Base-by-base conservation (phyloP, 1,140 invertebrate species). In the Pteromalus puparum region DNA sequence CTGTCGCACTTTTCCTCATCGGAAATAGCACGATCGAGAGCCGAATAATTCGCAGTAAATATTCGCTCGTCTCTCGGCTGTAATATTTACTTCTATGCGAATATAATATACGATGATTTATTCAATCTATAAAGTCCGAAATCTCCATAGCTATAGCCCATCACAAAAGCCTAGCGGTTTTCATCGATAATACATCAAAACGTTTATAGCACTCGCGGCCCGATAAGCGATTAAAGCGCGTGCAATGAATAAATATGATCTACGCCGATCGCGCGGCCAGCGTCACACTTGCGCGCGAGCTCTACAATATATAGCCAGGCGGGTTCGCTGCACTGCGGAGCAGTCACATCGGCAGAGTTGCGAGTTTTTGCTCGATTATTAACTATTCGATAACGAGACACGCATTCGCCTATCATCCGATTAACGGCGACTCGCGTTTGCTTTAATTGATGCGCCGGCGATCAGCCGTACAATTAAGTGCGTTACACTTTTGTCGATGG, bases 231-330 rank as follows among this genome's bases (percentile, higher is more conserved):
- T 74, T 34, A 34, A 72, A 81, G 26, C 15, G 26, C 15, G 42
- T n/a, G 46, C 70, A n/a, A 53, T 81, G 79, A 81, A 46, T 81
- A 81, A 81, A 81, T 81, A 81, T 81, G 68, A 72, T 72, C 79
- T 1, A 30, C 38, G 24, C 2, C 42, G 61, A 9, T 21, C 15
- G 26, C 53, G 15, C 30, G 15, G 30, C 30, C 30, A 34, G 30
- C 30, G 30, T 34, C 30, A 34, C 30, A 34, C 24, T 18, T n/a
- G n/a, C n/a, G n/a, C n/a, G n/a, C n/a, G n/a, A n/a, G n/a, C n/a
- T 6, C 34, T n/a, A 46, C 73, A 74, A 74, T 74, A 24, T 48
- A 28, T 48, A 48, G 24, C 13, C 75, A 61, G 21, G 24, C 28
- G 46, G 46, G 26, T 77, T 61, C 46, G 26, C 75, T 77, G 42